phyloP scores from a whole-genome alignment of 2,113 vertebrate genomes.

The Apteryx owenii region DNA sequence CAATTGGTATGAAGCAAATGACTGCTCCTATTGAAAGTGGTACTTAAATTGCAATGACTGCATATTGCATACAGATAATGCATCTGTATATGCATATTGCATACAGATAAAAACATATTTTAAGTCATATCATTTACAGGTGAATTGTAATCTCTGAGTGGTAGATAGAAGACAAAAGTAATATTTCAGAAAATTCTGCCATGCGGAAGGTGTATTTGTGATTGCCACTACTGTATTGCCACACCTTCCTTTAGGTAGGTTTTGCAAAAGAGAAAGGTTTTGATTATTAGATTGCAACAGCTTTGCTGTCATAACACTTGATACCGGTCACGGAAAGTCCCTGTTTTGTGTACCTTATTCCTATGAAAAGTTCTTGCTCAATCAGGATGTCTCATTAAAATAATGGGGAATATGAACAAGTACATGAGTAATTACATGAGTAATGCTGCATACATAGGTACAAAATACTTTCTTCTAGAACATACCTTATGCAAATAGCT shows the following conservation, averaged over 20 bases:
- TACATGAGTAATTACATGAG: neutral
- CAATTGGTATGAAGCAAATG: neutral
- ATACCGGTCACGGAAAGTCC: conserved; percentile 14
- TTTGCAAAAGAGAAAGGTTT: neutral
- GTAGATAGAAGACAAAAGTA: neutral
- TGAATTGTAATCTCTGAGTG: neutral
- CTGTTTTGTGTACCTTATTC: neutral
- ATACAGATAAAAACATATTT: neutral
- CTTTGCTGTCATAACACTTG: neutral
- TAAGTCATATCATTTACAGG: neutral
- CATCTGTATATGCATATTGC: neutral
- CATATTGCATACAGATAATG: neutral
- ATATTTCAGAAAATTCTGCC: neutral
- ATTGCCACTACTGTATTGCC: neutral
- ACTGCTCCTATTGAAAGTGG: neutral
- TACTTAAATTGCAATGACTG: neutral
- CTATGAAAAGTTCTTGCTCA: conserved; percentile 16
- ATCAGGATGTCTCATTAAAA: conserved; percentile 28
- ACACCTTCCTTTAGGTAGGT: neutral
- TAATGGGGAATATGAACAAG: neutral
- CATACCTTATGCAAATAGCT: neutral
- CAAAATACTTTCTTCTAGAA: neutral
- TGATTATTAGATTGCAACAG: neutral
- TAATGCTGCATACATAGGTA: neutral
- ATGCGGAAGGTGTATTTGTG: neutral